These are phyloP conservation scores for Bubo blakistoni DNA, from an alignment of 2,113 vertebrate genomes.

Conservation along the genomic window DNA sequence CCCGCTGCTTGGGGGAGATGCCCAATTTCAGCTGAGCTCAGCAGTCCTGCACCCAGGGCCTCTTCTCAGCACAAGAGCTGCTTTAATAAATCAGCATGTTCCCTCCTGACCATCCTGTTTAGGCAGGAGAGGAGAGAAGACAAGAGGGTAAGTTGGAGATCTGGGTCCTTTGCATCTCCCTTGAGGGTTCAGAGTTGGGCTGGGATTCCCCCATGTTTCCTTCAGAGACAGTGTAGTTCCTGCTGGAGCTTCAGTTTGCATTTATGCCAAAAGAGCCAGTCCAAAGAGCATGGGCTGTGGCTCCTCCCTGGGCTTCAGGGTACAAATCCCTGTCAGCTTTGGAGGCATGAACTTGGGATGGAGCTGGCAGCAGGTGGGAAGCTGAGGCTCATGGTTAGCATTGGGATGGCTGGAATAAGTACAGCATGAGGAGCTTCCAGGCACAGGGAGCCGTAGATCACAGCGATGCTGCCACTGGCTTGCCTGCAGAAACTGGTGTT, in stretches of 20 bases:
- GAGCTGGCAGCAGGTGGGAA: not conserved
- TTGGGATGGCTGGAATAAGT: not conserved
- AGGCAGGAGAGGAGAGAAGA: not conserved
- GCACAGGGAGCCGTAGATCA: not conserved
- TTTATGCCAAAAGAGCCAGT: not conserved
- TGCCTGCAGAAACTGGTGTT: not conserved
- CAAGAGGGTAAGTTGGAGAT: not conserved
- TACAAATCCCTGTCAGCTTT: not conserved
- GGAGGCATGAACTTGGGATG: not conserved
- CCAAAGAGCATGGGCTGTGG: not conserved
- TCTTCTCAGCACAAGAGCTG: slow-evolving; percentile 39
- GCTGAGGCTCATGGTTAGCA: not conserved
- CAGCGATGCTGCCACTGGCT: not conserved
- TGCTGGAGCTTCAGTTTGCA: not conserved
- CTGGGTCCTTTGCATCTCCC: not conserved
- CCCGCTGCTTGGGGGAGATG: slow-evolving; percentile 25
- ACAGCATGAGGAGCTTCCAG: not conserved
- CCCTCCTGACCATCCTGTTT: not conserved
- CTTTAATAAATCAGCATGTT: slow-evolving; percentile 37
- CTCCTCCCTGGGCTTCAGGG: not conserved
- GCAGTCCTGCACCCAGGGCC: slow-evolving; percentile 35
- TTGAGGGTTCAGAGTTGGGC: not conserved
- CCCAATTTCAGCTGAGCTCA: slow-evolving; percentile 56
- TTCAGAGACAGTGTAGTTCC: not conserved
- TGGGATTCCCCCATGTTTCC: not conserved